Percentiles rank a stretch among this genome's conserved stretches.
Evolutionary conservation across 2,797 vertebrate species (phyloP).

Genomic region (Coregonus suidteri): DNA sequence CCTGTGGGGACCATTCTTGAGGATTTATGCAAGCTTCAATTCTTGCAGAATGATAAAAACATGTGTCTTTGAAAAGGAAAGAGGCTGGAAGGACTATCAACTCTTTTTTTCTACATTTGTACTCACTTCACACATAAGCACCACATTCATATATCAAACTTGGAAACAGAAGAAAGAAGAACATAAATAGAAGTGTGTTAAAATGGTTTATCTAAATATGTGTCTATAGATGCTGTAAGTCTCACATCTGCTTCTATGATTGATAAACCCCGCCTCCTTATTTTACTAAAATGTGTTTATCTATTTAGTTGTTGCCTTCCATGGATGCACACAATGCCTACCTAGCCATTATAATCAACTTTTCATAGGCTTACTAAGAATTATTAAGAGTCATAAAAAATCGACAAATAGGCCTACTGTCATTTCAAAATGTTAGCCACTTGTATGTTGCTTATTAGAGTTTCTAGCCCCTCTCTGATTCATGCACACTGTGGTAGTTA

Average conservation of each 20-base stretch:
- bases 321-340: neutral
- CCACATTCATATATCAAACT: conserved; percentile 22
- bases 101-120: conserved; percentile 48
- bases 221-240: neutral
- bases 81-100: conserved; percentile 53
- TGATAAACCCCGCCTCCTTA: neutral
- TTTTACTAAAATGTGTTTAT: neutral
- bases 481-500: conserved; percentile 9
- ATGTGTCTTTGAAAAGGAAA: conserved; percentile 67
- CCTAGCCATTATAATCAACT: neutral
- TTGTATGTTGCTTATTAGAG: neutral
- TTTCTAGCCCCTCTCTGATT: neutral
- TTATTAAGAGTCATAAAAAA: neutral
- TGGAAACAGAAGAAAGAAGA: conserved; percentile 35
- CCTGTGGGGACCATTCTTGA: conserved; percentile 60
- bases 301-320: neutral
- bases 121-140: conserved; percentile 47
- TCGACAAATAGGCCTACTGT: neutral
- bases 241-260: neutral
- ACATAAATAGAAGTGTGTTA: neutral
- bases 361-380: neutral
- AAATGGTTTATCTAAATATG: neutral
- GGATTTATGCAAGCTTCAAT: conserved; percentile 69
- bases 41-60: conserved; percentile 75
- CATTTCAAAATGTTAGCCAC: neutral